Evolutionary conservation across 2,888 invertebrate genomes (phyloP).

Genomic region (Cephus rjabovi): DNA sequence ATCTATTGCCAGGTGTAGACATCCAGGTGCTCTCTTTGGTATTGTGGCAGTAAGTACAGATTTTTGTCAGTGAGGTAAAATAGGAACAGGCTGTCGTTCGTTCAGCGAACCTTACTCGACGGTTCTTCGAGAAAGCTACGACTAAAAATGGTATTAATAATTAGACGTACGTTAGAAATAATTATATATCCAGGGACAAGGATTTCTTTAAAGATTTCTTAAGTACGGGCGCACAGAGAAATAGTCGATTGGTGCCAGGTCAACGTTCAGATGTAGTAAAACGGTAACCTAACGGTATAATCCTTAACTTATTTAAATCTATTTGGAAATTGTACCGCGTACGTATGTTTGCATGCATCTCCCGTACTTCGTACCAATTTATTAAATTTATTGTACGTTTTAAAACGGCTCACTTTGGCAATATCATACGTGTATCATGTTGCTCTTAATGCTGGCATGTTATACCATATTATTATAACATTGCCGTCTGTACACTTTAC

Average conservation of each 20-base stretch:
- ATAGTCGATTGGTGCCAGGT: not conserved
- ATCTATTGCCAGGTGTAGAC: not conserved
- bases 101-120: not conserved
- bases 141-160: not conserved
- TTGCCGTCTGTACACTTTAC: not conserved
- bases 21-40: not conserved
- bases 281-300: not conserved
- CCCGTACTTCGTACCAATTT: not conserved
- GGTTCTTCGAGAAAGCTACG: not conserved
- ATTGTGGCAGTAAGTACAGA: not conserved
- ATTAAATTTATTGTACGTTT: not conserved
- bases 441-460: not conserved
- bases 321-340: not conserved
- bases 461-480: not conserved
- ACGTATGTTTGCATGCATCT: not conserved
- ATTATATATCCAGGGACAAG: not conserved
- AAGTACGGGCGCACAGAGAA: not conserved
- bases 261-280: not conserved
- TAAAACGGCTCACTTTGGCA: not conserved
- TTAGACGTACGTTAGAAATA: not conserved
- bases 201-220: not conserved
- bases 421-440: not conserved
- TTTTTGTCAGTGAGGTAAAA: not conserved
- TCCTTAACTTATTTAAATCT: not conserved
- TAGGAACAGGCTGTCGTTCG: not conserved